Base-by-base conservation (phyloP, 2,888 invertebrate species). In the Plusia festucae region DNA sequence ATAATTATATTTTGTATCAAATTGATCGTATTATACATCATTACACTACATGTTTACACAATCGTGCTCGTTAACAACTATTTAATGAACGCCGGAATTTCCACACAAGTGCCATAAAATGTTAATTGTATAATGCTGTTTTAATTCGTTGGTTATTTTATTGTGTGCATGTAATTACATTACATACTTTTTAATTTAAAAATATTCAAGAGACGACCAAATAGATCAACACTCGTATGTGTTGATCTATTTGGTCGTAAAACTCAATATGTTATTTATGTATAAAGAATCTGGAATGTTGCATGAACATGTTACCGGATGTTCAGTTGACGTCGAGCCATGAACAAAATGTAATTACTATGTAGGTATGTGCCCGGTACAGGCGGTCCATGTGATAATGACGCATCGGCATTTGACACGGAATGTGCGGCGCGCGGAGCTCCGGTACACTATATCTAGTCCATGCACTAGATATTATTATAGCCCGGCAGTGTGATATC, bases 381-480 rank as follows among this genome's bases (percentile, higher is more conserved):
- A 30, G 46, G 6, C 34, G 58, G 46, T 54, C 15, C 53, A 49
- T 55, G 57, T 16, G 53, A 58, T 73, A 67, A 70, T 67, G 70
- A 65, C 34, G 56, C 56, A 32, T 30, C n/a, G 79, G 79, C 51
- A 78, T 79, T 16, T 53, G 40, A 49, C 20, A 9, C 67, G 30
- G 80, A 79, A 78, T 79, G 77, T 54, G 44, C 34, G 60, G 73
- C 56, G 79, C 67, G 52, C 62, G 51, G 53, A 32, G n/a, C 60
- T 51, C 16, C 34, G 49, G 51, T 16, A 8, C 18, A 49, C 22
- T 18, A 27, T 67, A 27, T 55, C 20, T 56, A 15, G 15, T 27
- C 9, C 52, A n/a, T 22, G 46, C 49, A 32, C 40, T 9, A 0
- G 0, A 9, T 44, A 51, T 0, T 2, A 2, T 11, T 22, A 22